Base-by-base conservation (phyloP, 2,797 vertebrate genomes). In the Myoxocephalus aenaeus region DNA sequence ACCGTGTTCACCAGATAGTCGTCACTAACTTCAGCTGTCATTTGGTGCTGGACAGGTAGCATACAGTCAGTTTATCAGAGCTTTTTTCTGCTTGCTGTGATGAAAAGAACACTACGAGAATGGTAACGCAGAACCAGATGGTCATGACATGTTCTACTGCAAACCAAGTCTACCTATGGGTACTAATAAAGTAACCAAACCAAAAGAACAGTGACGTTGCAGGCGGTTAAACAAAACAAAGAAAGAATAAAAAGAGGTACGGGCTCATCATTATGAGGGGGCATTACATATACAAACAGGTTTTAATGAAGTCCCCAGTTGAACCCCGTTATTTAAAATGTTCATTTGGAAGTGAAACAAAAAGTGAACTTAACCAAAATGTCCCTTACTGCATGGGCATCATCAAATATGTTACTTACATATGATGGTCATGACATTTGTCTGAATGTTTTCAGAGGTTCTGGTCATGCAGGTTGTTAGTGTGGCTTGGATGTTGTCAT, bases 401-500 rank as follows among this genome's bases (percentile, higher is more conserved):
- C 25, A 15, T 29, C 7, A 14, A 29, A 1, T 32, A 48, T 58
- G 32, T 51, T 44, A 54, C 4, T 58, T 54, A 44, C 4, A 58
- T 32, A 40, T 15, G 9, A 56, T 40, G 13, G n/a, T 59, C 15
- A 32, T n/a, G 66, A 42, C 11, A 2, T 50, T 42, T 5, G 0
- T 13, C 50, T 36, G 53, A 71, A 22, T 51, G n/a, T 22, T 44
- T 44, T 59, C 9, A 50, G 8, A 58, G 11, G 11, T 61, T 42
- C 10, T 29, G 6, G 9, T 44, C 22, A 44, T 56, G 18, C 7
- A 54, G 38, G 54, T 38, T 51, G 27, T 32, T 22, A 34, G 22
- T 56, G 22, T 57, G 10, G 62, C 36, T 61, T 62, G 34, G 53
- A 27, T 44, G 56, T 44, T 72, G 56, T 62, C 29, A 34, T 75